Conservation (phyloP, 1,140 invertebrate genomes). For the Chymomyza costata region DNA sequence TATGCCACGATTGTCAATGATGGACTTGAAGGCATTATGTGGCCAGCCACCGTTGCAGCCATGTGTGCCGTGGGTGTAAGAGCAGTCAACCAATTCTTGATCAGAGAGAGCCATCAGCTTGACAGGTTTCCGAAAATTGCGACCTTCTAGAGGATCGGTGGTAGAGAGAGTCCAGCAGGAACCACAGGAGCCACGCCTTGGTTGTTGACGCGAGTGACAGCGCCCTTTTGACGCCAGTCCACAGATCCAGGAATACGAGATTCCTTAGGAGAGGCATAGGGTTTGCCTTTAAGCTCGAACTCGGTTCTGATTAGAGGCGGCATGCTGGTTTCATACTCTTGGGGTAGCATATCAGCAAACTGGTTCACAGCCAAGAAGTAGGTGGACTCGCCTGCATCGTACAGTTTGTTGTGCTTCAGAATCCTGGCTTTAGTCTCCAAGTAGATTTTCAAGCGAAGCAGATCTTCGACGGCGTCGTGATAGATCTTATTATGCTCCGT, state of each 20-base stretch:
- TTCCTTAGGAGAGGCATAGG: too few relatives aligned
- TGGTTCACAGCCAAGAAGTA: too few relatives aligned
- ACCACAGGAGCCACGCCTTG: conserved; percentile 77
- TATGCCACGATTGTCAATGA: conserved; percentile 83
- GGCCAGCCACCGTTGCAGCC: conserved; percentile 89
- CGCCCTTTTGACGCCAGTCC: conserved; percentile 87
- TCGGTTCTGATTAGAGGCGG: too few relatives aligned
- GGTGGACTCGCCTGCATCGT: too few relatives aligned
- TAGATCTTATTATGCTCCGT: too few relatives aligned
- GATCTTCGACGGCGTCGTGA: too few relatives aligned
- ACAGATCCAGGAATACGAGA: conserved; percentile 81
- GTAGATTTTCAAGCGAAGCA: too few relatives aligned
- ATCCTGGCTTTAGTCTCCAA: too few relatives aligned
- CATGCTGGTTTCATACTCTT: too few relatives aligned
- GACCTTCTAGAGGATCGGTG: conserved; percentile 84
- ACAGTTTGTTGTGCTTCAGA: too few relatives aligned
- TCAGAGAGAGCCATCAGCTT: conserved; percentile 87
- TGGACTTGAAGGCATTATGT: conserved; percentile 83
- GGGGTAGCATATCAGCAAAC: too few relatives aligned
- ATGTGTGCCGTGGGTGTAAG: conserved; percentile 89
- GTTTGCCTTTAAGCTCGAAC: too few relatives aligned
- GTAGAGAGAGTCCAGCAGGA: conserved; percentile 78
- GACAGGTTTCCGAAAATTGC: conserved; percentile 78
- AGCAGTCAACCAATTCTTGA: conserved; percentile 93
- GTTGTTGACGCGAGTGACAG: conserved; percentile 11